Conservation (phyloP, 92 coral and sea anemone species). For the Pocillopora meandrina region DNA sequence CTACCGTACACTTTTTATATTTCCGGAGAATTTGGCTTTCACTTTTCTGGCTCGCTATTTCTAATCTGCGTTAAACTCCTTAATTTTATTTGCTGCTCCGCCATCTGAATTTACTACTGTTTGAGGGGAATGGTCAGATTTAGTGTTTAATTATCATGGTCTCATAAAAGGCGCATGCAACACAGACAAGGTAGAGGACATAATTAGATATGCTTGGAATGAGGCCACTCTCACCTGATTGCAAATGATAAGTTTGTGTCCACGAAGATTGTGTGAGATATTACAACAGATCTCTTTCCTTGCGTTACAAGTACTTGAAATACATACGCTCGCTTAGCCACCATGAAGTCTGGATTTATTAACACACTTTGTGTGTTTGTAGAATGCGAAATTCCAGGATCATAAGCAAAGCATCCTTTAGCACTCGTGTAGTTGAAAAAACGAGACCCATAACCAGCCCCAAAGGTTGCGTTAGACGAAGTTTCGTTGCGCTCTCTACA, state of each 20-base stretch:
- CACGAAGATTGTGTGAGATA: slow-evolving; percentile 53
- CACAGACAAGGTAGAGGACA: not conserved
- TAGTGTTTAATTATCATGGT: no score
- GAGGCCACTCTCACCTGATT: slow-evolving; percentile 51
- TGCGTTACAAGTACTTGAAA: slow-evolving; percentile 53
- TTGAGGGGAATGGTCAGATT: no score
- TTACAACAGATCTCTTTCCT: slow-evolving; percentile 53
- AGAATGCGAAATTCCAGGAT: slow-evolving; percentile 56
- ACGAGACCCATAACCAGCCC: no score
- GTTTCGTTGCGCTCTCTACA: slow-evolving; percentile 10
- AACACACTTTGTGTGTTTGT: slow-evolving; percentile 25
- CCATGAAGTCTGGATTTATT: slow-evolving; percentile 48
- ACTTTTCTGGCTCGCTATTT: no score
- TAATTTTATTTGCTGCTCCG: no score
- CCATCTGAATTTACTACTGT: no score
- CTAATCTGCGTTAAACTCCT: no score
- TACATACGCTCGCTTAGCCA: slow-evolving; percentile 46
- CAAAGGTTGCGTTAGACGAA: not conserved
- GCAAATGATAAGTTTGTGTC: slow-evolving; percentile 60
- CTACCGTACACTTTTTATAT: no score
- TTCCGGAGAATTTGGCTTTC: no score
- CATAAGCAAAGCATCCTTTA: slow-evolving; percentile 72
- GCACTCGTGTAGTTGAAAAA: not conserved
- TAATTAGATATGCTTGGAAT: not conserved
- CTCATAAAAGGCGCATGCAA: no score